phyloP scores from a whole-genome alignment of 2,113 vertebrate species.

The Xiphophorus hellerii region DNA sequence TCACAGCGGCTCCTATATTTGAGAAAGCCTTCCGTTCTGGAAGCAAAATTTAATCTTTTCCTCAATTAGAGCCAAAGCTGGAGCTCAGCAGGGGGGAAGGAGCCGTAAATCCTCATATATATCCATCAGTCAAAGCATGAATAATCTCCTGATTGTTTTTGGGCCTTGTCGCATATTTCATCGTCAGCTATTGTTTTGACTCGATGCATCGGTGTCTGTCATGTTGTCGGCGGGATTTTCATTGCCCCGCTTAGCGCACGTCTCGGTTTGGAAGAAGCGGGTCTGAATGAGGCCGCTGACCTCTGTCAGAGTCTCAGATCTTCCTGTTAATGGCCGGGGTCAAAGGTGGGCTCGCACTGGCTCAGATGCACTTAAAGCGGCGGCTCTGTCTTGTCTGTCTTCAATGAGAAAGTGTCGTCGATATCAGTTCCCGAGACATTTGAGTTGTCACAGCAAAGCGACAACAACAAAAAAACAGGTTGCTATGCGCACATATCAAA shows the following conservation, averaged over 20 bases:
- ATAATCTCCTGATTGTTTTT: constrained; percentile 31
- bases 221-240: constrained; percentile 45
- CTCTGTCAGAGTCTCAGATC: constrained; percentile 35
- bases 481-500: neutral
- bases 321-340: constrained; percentile 49
- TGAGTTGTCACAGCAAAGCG: neutral
- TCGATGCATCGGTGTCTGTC: constrained; percentile 50
- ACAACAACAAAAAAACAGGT: neutral
- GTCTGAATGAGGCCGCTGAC: constrained; percentile 50
- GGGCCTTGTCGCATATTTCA: constrained; percentile 26
- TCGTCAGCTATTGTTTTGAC: constrained; percentile 37
- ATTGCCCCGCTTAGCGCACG: constrained; percentile 23
- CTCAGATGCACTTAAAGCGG: constrained; percentile 1
- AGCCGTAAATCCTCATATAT: constrained; percentile 47
- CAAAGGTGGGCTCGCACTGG: constrained; percentile 43
- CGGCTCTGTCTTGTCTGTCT: constrained; percentile 35
- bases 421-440: constrained; percentile 22
- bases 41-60: constrained; percentile 47
- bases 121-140: constrained; percentile 34
- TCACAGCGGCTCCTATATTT: constrained; percentile 48
- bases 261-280: constrained; percentile 16
- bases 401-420: constrained; percentile 30
- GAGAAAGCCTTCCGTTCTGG: constrained; percentile 30
- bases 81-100: constrained; percentile 14
- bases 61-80: constrained; percentile 64